Percentiles rank a stretch among this genome's conserved stretches.
Evolutionary conservation across 2,113 vertebrate genomes (phyloP).

Genomic region (Bagarius yarrelli): DNA sequence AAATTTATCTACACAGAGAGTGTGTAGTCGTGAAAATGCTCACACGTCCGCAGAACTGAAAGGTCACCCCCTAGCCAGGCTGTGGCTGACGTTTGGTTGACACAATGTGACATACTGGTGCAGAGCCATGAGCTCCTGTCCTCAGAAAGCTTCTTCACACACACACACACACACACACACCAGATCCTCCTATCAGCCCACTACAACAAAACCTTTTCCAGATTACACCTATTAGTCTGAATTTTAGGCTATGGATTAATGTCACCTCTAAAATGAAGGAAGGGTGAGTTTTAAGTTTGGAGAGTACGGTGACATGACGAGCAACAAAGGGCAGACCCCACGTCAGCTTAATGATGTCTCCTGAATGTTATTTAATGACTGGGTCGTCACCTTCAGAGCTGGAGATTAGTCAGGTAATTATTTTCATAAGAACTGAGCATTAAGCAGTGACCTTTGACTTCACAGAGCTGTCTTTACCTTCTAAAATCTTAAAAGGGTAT

Average conservation of each 20-base stretch:
- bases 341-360: slow-evolving; percentile 29
- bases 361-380: slow-evolving; percentile 36
- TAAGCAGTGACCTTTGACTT: not conserved
- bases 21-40: slow-evolving; percentile 63
- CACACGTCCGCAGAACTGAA: slow-evolving; percentile 72
- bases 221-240: slow-evolving; percentile 10
- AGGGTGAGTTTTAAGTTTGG: slow-evolving; percentile 5
- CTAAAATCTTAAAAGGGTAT: not conserved
- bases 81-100: slow-evolving; percentile 78
- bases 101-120: slow-evolving; percentile 78
- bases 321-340: slow-evolving; percentile 24
- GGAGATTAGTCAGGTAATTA: slow-evolving; percentile 35
- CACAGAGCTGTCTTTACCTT: not conserved
- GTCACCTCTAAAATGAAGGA: slow-evolving; percentile 11
- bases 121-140: slow-evolving; percentile 74
- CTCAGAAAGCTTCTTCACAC: slow-evolving; percentile 63
- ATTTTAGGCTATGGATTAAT: not conserved
- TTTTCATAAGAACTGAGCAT: slow-evolving; percentile 17
- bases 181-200: slow-evolving; percentile 6
- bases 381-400: slow-evolving; percentile 36
- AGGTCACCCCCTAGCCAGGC: slow-evolving; percentile 75
- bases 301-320: slow-evolving; percentile 16
- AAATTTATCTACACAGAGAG: slow-evolving; percentile 42
- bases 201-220: not conserved
- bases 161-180: slow-evolving; percentile 50